Conservation (phyloP, 2,113 vertebrate species). For the Hippocampus barbouri region DNA sequence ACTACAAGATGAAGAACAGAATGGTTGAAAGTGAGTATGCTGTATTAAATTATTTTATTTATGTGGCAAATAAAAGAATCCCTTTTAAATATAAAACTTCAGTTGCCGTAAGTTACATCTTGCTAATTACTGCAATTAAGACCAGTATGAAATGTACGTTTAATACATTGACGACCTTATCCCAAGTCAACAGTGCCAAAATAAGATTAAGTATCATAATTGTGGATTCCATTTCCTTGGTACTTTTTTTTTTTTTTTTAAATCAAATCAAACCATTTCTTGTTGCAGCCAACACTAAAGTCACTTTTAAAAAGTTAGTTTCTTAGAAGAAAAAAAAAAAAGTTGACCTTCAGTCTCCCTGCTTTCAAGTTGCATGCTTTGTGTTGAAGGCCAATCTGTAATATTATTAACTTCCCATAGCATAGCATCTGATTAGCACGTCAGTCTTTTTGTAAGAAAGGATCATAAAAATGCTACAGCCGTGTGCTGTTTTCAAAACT, state of each 20-base stretch:
- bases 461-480: no score
- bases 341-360: no score
- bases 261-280: background rate
- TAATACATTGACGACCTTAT: background rate
- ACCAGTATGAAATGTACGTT: no score
- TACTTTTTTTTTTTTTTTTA: no score
- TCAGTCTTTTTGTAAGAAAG: background rate
- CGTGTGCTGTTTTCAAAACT: background rate
- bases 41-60: accelerated
- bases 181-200: background rate
- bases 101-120: no score
- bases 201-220: background rate
- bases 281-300: background rate
- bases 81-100: background rate
- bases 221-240: no score
- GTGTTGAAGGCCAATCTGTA: no score
- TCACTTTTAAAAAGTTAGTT: no score
- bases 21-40: constrained; percentile 37
- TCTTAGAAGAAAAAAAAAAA: no score
- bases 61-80: background rate
- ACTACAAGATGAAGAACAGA: constrained; percentile 81
- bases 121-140: no score
- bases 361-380: no score
- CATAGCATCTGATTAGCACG: background rate
- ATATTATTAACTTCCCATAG: no score